A percentile compares a stretch with the other conserved stretches of the same genome.
Evolutionary conservation across 2,113 vertebrate species (phyloP).

Genomic region (Oncorhynchus keta): DNA sequence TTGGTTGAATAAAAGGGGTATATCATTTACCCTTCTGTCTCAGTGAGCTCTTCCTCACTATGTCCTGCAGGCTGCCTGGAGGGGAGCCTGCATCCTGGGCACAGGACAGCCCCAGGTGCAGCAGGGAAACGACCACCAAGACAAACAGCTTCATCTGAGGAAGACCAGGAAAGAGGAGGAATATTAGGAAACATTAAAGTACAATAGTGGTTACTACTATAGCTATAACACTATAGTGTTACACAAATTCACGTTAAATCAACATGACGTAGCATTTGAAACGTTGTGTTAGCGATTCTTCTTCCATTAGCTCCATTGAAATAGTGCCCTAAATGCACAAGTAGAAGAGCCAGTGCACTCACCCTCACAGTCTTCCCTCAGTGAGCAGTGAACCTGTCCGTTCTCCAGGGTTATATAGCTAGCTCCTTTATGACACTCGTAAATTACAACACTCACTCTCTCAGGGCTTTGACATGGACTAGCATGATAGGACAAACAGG

Average conservation of each 20-base stretch:
- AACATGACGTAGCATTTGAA: no score
- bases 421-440: slow-evolving; percentile 54
- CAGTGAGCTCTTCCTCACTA: slow-evolving; percentile 18
- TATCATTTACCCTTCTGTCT: slow-evolving; percentile 7
- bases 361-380: slow-evolving; percentile 42
- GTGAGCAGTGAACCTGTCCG: slow-evolving; percentile 11
- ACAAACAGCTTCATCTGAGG: slow-evolving; percentile 39
- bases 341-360: slow-evolving; percentile 37
- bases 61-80: slow-evolving; percentile 25
- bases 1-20: not conserved
- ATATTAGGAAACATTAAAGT: not conserved
- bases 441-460: slow-evolving; percentile 32
- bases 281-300: not conserved
- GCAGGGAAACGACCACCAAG: slow-evolving; percentile 18
- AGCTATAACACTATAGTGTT: not conserved
- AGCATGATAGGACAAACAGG: no score
- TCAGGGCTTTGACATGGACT: no score
- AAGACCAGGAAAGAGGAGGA: not conserved
- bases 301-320: not conserved
- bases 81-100: slow-evolving; percentile 5
- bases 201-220: not conserved
- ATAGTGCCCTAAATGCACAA: not conserved
- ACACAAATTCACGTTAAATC: not conserved
- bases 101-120: slow-evolving; percentile 17
- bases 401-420: slow-evolving; percentile 45